Conservation (phyloP, 2,113 vertebrate genomes). For the Empidonax alnorum region DNA sequence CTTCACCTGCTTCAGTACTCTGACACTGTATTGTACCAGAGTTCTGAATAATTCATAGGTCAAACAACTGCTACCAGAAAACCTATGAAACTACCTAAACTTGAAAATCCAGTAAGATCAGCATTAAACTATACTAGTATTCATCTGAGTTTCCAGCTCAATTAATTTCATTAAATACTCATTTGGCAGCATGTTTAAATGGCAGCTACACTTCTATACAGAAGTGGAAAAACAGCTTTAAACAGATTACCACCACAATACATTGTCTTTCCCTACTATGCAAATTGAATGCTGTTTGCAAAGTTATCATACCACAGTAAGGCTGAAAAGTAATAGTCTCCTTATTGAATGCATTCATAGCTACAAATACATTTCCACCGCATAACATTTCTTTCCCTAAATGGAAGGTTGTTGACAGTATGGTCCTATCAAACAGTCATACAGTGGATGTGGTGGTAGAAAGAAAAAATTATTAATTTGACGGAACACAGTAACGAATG, state of each 20-base stretch:
- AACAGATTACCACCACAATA: background rate
- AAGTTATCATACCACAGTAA: background rate
- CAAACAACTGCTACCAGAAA: background rate
- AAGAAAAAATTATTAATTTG: background rate
- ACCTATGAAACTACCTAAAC: background rate
- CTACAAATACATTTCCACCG: rapidly evolving
- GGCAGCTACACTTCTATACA: background rate
- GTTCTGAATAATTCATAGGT: background rate
- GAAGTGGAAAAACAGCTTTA: background rate
- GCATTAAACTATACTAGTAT: background rate
- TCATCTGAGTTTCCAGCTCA: background rate
- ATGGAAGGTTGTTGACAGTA: background rate
- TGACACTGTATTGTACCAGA: background rate
- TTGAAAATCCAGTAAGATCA: background rate
- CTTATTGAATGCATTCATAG: background rate
- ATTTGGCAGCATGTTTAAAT: background rate
- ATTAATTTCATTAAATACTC: background rate
- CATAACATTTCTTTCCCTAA: background rate
- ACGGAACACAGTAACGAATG: background rate
- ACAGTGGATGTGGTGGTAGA: background rate
- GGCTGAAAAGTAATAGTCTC: background rate
- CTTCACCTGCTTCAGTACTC: background rate
- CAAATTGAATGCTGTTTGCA: background rate
- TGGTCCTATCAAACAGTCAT: background rate
- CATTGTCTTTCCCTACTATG: background rate